Percentiles rank a stretch among this genome's conserved stretches.
phyloP scores from a whole-genome alignment of 2,888 invertebrate genomes.

The Cryptosula pallasiana region DNA sequence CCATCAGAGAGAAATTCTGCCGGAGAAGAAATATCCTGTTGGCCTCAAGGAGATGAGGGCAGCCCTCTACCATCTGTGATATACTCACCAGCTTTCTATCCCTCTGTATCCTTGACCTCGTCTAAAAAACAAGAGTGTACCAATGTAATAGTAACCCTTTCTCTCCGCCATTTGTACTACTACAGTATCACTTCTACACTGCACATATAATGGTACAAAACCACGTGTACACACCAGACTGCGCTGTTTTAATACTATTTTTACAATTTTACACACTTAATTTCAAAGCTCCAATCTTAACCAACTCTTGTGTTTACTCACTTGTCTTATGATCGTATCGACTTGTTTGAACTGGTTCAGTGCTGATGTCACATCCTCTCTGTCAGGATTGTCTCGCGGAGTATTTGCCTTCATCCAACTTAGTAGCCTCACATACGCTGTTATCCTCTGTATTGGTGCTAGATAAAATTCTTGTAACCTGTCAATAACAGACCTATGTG shows the following conservation, averaged over 20 bases:
- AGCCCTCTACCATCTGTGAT: conserved; percentile 41
- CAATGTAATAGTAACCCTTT: no score
- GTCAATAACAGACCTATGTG: no score
- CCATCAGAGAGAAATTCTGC: conserved; percentile 40
- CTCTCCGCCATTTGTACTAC: no score
- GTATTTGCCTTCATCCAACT: conserved; percentile 47
- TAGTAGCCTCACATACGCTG: conserved; percentile 45
- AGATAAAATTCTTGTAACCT: conserved; percentile 54
- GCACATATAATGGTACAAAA: no score
- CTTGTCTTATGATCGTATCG: conserved; percentile 41
- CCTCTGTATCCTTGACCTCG: conserved; percentile 28
- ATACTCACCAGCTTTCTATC: conserved; percentile 39
- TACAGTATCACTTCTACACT: no score
- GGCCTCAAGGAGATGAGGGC: conserved; percentile 46
- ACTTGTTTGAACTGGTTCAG: conserved; percentile 39
- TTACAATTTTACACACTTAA: no score
- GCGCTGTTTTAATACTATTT: no score
- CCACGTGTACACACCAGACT: no score
- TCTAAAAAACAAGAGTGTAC: no score
- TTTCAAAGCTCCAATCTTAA: no score
- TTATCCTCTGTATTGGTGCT: conserved; percentile 42
- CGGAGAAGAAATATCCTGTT: conserved; percentile 46
- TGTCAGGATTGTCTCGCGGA: conserved; percentile 44
- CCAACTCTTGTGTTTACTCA: no score
- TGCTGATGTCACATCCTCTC: conserved; percentile 39